phyloP scores from a whole-genome alignment of 2,888 invertebrate genomes.

The Nephrotoma guestfalica region DNA sequence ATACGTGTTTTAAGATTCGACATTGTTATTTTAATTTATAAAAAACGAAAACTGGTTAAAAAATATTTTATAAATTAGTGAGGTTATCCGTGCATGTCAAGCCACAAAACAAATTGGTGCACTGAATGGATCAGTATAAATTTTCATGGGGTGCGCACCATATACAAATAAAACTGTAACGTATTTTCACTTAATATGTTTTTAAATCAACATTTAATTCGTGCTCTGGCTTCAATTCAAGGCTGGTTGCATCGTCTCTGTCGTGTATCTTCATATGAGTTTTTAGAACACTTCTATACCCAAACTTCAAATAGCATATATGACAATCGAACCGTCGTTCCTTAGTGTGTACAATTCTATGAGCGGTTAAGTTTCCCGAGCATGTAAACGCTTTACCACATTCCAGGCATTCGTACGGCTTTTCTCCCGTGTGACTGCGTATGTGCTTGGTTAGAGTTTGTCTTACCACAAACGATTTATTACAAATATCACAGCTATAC shows the following conservation, averaged over 20 bases:
- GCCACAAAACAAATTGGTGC: neutral
- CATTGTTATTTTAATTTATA: neutral
- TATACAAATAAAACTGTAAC: neutral
- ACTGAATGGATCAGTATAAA: neutral
- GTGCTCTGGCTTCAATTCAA: neutral
- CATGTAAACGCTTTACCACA: conserved; percentile 10
- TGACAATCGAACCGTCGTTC: conserved; percentile 8
- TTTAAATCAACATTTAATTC: neutral
- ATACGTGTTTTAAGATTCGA: neutral
- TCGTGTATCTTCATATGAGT: conserved; percentile 11
- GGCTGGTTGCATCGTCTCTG: neutral
- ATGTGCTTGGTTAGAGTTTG: neutral
- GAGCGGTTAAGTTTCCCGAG: conserved; percentile 10
- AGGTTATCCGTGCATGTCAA: neutral
- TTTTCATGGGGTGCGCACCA: neutral
- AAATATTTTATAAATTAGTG: neutral
- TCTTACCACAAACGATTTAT: neutral
- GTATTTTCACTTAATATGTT: neutral
- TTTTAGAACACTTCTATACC: conserved; percentile 10
- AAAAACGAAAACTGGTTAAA: neutral
- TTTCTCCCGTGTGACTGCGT: conserved; percentile 12
- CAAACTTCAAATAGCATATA: conserved; percentile 8
- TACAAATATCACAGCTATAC: neutral
- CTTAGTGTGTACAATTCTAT: conserved; percentile 10
- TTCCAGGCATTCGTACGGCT: conserved; percentile 9